Conservation (phyloP, 2,888 invertebrate genomes). For the Acrobasis suavella region DNA sequence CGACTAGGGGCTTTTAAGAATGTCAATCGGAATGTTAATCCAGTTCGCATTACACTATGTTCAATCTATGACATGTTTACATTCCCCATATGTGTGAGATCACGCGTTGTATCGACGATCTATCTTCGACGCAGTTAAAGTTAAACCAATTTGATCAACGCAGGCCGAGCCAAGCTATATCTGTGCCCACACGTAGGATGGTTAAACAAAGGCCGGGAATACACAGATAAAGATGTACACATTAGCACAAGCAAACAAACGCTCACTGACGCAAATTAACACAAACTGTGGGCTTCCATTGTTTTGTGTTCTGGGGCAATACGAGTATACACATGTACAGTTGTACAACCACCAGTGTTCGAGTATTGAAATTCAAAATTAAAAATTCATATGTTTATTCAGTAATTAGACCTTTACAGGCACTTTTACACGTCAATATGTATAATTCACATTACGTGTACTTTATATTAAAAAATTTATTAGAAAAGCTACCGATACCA, state of each 20-base stretch:
- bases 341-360: too few species aligned
- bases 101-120: not conserved
- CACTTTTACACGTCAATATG: too few species aligned
- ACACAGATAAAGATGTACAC: slow-evolving; percentile 3
- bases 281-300: not conserved
- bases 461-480: too few species aligned
- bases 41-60: too few species aligned
- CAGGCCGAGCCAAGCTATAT: not conserved
- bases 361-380: too few species aligned
- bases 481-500: too few species aligned
- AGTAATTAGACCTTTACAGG: too few species aligned
- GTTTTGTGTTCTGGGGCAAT: not conserved
- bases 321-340: too few species aligned
- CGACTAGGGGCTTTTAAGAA: too few species aligned
- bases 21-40: too few species aligned
- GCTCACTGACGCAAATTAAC: slow-evolving; percentile 5
- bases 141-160: not conserved
- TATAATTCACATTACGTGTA: too few species aligned
- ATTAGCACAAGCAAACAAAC: slow-evolving; percentile 2
- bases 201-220: slow-evolving; percentile 14
- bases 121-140: not conserved
- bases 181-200: not conserved
- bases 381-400: too few species aligned
- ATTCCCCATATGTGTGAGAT: not conserved
- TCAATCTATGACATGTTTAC: not conserved